These are phyloP conservation scores for Macrotis lagotis DNA, from an alignment of 2,113 vertebrate species.

Conservation along the genomic window DNA sequence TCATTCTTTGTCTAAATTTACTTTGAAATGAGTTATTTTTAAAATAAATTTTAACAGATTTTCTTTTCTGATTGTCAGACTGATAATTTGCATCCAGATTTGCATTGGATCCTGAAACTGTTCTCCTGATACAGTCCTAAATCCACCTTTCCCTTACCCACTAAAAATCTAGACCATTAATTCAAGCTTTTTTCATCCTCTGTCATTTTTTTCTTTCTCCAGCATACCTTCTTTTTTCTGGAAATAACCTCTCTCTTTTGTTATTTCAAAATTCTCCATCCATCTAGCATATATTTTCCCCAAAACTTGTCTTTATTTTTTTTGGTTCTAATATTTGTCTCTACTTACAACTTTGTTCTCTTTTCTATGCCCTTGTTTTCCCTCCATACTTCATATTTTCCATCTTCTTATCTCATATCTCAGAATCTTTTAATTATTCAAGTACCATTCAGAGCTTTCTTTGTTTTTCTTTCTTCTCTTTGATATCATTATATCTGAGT, in stretches of 20 bases:
- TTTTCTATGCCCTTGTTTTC: neutral
- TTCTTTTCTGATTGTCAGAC: constrained; percentile 19
- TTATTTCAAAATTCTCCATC: neutral
- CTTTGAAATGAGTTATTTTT: constrained; percentile 17
- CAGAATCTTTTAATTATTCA: neutral
- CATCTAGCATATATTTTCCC: neutral
- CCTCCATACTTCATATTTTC: neutral
- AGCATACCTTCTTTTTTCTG: neutral
- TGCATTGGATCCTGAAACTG: constrained; percentile 3
- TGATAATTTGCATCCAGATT: neutral
- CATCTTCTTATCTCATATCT: neutral
- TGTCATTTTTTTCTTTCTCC: neutral
- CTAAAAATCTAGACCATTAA: constrained; percentile 3
- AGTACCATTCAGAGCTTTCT: neutral
- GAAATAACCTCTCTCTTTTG: neutral
- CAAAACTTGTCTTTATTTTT: neutral
- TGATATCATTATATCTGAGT: neutral
- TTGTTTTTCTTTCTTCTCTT: neutral
- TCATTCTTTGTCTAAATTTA: constrained; percentile 16
- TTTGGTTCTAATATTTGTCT: neutral
- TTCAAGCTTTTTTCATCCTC: neutral
- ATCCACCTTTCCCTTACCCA: neutral
- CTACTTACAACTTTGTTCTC: neutral
- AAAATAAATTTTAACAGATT: constrained; percentile 2
- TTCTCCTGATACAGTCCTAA: neutral